Percentiles rank a stretch among this genome's conserved stretches.
Conservation (phyloP, 2,888 invertebrate species). For the Xylota segnis region DNA sequence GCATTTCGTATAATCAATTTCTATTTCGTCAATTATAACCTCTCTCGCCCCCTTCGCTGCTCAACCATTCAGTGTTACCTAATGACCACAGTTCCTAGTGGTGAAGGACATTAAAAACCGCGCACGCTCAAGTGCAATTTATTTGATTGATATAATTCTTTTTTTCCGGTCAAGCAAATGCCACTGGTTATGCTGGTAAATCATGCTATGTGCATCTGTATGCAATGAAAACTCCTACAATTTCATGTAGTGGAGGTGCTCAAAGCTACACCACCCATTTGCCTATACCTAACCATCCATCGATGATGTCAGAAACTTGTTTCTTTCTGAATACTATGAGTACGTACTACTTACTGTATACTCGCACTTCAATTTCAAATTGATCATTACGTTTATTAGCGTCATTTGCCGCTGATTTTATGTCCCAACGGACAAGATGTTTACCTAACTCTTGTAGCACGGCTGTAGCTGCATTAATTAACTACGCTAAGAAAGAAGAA, state of each 20-base stretch:
- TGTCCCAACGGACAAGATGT: not conserved
- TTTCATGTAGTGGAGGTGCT: not conserved
- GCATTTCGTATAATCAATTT: no score
- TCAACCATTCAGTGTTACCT: no score
- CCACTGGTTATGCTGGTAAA: not conserved
- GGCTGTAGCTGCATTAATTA: no score
- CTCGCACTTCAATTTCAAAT: not conserved
- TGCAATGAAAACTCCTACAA: not conserved
- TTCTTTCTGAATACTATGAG: not conserved
- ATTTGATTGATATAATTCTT: not conserved
- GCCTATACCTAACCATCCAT: not conserved
- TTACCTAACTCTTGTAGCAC: not conserved
- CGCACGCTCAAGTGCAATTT: not conserved
- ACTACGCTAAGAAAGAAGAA: no score
- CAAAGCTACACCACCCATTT: not conserved
- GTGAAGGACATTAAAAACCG: not conserved
- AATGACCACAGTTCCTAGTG: not conserved
- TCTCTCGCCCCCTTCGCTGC: no score
- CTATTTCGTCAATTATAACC: no score
- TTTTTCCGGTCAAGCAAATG: not conserved
- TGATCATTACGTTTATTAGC: not conserved
- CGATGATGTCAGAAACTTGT: constrained; percentile 1
- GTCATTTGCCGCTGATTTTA: not conserved
- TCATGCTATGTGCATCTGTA: not conserved
- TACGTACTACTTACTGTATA: no score